Evolutionary conservation across 2,888 invertebrate species (phyloP), one percentile per base, ranked within the genome.

Genomic region (Heliconius hortense): DNA sequence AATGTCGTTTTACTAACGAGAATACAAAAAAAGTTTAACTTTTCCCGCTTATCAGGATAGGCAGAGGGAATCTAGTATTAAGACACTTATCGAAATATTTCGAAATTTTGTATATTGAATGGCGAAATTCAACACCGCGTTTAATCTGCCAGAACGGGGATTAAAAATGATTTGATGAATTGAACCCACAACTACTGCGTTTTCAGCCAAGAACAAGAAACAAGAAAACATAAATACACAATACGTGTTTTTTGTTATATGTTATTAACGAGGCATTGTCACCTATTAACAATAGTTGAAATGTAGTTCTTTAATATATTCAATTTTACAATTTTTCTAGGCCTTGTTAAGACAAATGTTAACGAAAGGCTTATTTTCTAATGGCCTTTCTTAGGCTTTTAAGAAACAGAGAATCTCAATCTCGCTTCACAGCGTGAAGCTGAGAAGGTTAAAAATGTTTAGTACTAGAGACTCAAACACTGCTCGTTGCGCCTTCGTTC

Each of bases 231-330:
- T 56, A 56, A 21, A 56, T 56, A n/a, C n/a, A 56, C n/a, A 56
- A 56, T 56, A 56, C n/a, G n/a, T 56, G n/a, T 56, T 56, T 56
- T 11, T 56, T 31, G n/a, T 48, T 4, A 48, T 56, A 56, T 56
- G n/a, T 56, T n/a, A 56, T 56, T 56, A 56, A 56, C 56, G 56
- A 56, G 56, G 56, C 56, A 56, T 56, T 56, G 56, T 56, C n/a
- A 11, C 56, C n/a, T n/a, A 56, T 56, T n/a, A 56, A 56, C 56
- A 56, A 56, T 56, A n/a, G n/a, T 56, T 56, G 10, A 56, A 56
- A 56, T 56, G n/a, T n/a, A n/a, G n/a, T 56, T n/a, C 56, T 56
- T 4, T 11, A n/a, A 56, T 56, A 56, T 56, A 56, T 56, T n/a
- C 56, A 56, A 56, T 56, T 11, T 56, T 8, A 56, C 10, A 56